phyloP scores from a whole-genome alignment of 2,888 invertebrate species.

The Neocrepidodera transversa region DNA sequence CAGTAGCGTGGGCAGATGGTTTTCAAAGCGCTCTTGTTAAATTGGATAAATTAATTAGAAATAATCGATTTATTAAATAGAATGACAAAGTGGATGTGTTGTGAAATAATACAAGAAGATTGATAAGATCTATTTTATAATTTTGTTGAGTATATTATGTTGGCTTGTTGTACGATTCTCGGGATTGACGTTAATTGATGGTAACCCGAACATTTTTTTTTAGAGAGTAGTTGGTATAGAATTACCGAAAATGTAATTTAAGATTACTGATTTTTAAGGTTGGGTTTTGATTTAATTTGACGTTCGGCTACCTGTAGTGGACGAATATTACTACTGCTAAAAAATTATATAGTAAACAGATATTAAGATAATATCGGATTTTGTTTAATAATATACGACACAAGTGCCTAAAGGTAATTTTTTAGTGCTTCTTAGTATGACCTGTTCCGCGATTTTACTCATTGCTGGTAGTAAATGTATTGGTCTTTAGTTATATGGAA shows the following conservation, averaged over 20 bases:
- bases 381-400: too few relatives aligned
- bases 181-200: slow-evolving; percentile 6
- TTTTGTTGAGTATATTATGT: background rate
- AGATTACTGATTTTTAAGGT: background rate
- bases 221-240: background rate
- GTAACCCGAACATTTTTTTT: background rate
- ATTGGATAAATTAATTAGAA: slow-evolving; percentile 19
- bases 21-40: slow-evolving; percentile 4
- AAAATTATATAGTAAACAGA: too few relatives aligned
- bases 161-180: too few relatives aligned
- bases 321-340: too few relatives aligned
- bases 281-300: too few relatives aligned
- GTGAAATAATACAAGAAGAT: slow-evolving; percentile 8
- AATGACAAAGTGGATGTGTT: slow-evolving; percentile 22
- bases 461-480: too few relatives aligned
- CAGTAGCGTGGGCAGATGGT: slow-evolving; percentile 17
- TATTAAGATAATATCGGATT: too few relatives aligned
- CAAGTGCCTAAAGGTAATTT: too few relatives aligned
- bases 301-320: too few relatives aligned
- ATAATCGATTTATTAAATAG: slow-evolving; percentile 24
- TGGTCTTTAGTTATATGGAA: too few relatives aligned
- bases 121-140: slow-evolving; percentile 12
- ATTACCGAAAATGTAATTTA: background rate
- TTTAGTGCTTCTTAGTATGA: too few relatives aligned
- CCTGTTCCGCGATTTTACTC: too few relatives aligned